Evolutionary conservation across 2,113 vertebrate genomes (phyloP).

Genomic region (Archilochus colubris): DNA sequence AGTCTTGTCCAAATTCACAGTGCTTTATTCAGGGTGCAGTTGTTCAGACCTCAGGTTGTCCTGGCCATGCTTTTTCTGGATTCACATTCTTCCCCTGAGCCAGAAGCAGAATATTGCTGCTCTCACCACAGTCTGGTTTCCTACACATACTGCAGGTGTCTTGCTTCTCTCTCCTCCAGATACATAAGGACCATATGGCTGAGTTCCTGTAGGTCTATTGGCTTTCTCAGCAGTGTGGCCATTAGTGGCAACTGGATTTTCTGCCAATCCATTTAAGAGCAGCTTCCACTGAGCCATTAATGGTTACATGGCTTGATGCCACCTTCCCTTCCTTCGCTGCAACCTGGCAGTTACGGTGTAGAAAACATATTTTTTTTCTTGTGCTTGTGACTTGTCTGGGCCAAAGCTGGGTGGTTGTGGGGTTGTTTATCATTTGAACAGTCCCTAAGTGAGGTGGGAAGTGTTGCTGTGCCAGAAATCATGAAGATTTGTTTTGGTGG

Average conservation of each 20-base stretch:
- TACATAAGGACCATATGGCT: not conserved
- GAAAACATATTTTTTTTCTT: not conserved
- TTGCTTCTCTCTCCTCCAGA: not conserved
- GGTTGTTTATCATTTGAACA: not conserved
- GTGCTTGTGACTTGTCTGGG: not conserved
- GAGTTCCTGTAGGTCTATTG: not conserved
- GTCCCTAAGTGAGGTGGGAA: not conserved
- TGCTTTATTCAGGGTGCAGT: not conserved
- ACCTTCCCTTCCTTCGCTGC: not conserved
- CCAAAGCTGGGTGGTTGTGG: not conserved
- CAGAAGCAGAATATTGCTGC: not conserved
- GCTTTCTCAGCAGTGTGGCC: not conserved
- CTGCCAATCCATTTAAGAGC: not conserved
- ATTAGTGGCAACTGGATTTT: not conserved
- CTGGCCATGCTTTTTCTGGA: not conserved
- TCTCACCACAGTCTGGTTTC: not conserved
- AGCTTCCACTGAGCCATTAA: not conserved
- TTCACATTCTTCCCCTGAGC: not conserved
- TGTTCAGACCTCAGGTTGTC: not conserved
- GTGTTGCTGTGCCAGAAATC: fast-evolving
- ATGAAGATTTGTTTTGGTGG: not conserved
- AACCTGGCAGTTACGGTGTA: not conserved
- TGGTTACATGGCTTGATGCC: not conserved
- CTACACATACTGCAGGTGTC: not conserved
- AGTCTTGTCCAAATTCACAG: not conserved